phyloP scores from a whole-genome alignment of 1,140 invertebrate genomes.

The Chymomyza costata region DNA sequence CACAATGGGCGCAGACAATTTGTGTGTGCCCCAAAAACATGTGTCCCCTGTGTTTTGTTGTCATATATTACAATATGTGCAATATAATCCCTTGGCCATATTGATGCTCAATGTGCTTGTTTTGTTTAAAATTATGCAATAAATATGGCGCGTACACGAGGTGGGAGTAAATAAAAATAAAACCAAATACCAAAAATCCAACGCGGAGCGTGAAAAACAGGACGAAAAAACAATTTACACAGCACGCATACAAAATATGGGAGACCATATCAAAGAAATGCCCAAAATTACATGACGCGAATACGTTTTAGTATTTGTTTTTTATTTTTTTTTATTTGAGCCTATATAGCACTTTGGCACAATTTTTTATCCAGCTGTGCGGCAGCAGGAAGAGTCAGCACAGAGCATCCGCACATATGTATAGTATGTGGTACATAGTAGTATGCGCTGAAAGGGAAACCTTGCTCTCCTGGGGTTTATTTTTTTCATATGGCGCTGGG shows the following conservation, averaged over 20 bases:
- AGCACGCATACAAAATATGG: constrained; percentile 34
- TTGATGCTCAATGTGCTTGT: constrained; percentile 4
- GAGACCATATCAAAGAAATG: constrained; percentile 39
- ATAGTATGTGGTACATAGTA: no score
- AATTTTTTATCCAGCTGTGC: constrained; percentile 25
- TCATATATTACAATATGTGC: no score
- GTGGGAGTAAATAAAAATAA: constrained; percentile 37
- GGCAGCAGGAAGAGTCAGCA: not conserved
- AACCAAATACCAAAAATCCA: constrained; percentile 15
- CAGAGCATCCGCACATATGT: not conserved
- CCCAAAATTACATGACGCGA: constrained; percentile 36
- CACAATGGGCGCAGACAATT: constrained; percentile 6
- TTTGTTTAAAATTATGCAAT: constrained; percentile 46
- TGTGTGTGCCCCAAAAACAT: not conserved
- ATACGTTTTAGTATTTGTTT: constrained; percentile 32
- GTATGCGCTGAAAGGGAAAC: no score
- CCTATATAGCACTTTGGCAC: constrained; percentile 27
- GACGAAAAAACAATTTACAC: constrained; percentile 38
- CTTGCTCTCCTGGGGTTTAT: constrained; percentile 5
- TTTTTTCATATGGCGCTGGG: not conserved
- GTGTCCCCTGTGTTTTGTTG: no score
- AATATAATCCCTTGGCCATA: not conserved
- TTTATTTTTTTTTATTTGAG: constrained; percentile 11
- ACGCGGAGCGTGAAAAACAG: not conserved
- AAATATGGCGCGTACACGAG: constrained; percentile 40